These are phyloP conservation scores for Rhagonycha fulva DNA, from an alignment of 2,888 invertebrate genomes.

Conservation along the genomic window DNA sequence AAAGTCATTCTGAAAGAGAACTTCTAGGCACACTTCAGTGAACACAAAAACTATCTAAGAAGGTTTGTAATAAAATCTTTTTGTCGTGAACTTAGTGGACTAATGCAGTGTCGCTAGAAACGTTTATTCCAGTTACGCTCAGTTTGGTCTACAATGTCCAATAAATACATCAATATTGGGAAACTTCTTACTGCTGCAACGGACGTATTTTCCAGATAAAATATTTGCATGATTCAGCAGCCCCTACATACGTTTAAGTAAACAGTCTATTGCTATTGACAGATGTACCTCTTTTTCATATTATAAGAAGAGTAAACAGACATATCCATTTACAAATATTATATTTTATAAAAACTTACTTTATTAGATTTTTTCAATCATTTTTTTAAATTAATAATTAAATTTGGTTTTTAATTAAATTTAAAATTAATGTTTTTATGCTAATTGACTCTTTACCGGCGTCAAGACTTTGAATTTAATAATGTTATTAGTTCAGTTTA, in stretches of 20 bases:
- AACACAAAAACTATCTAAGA: constrained; percentile 16
- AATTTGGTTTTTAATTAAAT: no score
- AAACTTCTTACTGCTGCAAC: constrained; percentile 15
- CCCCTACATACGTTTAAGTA: constrained; percentile 38
- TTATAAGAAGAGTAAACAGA: background rate
- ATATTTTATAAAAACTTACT: background rate
- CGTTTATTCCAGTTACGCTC: constrained; percentile 45
- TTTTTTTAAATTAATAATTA: no score
- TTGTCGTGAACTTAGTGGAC: constrained; percentile 37
- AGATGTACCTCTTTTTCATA: constrained; percentile 1
- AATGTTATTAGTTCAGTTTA: background rate
- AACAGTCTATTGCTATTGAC: constrained; percentile 8
- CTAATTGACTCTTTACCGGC: no score
- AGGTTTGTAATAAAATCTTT: constrained; percentile 41
- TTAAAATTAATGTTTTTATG: no score
- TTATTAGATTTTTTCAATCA: background rate
- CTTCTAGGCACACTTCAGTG: constrained; percentile 13
- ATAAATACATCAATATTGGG: constrained; percentile 27
- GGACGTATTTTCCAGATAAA: constrained; percentile 32
- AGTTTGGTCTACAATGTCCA: constrained; percentile 33
- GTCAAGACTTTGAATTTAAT: background rate
- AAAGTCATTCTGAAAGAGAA: constrained; percentile 11
- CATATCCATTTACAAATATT: background rate
- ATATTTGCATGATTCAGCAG: constrained; percentile 42
- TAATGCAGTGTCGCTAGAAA: constrained; percentile 40